Evolutionary conservation across 2,113 vertebrate species (phyloP).

Genomic region (Tilapia sparmanii): DNA sequence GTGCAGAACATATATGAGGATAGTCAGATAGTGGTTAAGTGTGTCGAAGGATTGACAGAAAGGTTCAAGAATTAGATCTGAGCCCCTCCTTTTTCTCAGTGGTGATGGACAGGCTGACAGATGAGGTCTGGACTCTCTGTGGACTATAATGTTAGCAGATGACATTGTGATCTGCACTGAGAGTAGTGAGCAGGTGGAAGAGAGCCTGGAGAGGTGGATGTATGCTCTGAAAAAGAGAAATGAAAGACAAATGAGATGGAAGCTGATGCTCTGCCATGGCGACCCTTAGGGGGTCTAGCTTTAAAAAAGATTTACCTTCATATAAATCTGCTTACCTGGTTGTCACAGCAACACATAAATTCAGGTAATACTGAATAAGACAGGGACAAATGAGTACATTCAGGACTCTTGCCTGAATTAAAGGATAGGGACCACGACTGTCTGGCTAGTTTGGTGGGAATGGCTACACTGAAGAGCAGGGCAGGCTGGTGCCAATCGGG

Average conservation of each 20-base stretch:
- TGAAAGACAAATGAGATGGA: neutral
- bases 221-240: neutral
- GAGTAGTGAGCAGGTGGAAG: neutral
- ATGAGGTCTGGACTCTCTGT: neutral
- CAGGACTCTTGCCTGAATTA: neutral
- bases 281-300: neutral
- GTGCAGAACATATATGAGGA: neutral
- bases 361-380: neutral
- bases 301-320: neutral
- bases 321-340: neutral
- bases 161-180: neutral
- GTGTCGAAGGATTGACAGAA: neutral
- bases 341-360: neutral
- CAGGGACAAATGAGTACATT: neutral
- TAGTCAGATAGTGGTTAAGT: neutral
- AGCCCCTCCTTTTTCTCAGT: neutral
- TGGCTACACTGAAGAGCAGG: neutral
- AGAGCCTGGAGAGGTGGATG: neutral
- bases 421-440: neutral
- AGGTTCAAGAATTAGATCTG: neutral
- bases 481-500: accelerated
- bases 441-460: neutral
- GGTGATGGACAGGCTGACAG: neutral
- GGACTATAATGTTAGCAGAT: neutral
- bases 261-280: accelerated